Evolutionary conservation across 2,113 vertebrate genomes (phyloP).

Genomic region (Syngnathoides biaculeatus): DNA sequence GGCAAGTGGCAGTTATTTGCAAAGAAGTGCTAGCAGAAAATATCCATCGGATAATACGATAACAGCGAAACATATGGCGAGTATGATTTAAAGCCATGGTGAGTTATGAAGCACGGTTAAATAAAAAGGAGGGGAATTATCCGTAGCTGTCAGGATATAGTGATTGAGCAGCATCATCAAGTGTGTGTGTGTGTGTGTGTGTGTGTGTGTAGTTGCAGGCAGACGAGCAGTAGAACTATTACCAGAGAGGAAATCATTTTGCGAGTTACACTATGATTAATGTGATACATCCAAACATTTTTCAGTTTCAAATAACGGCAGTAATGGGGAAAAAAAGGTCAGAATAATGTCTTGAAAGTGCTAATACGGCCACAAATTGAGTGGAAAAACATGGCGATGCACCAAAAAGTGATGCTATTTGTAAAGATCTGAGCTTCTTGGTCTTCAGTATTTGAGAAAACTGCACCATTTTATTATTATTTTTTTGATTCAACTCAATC

Average conservation of each 20-base stretch:
- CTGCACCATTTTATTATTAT: too few relatives aligned
- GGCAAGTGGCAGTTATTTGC: slow-evolving; percentile 26
- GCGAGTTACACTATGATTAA: slow-evolving; percentile 40
- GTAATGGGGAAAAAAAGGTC: slow-evolving; percentile 10
- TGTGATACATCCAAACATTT: slow-evolving; percentile 22
- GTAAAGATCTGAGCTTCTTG: background rate
- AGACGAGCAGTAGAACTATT: slow-evolving; percentile 43
- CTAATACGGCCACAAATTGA: slow-evolving; percentile 32
- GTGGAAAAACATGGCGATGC: slow-evolving; percentile 12
- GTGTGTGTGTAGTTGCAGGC: slow-evolving; percentile 17
- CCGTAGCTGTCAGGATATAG: slow-evolving; percentile 51
- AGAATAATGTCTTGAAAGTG: slow-evolving; percentile 31
- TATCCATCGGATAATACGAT: slow-evolving; percentile 3
- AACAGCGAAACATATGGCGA: slow-evolving; percentile 20
- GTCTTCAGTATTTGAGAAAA: too few relatives aligned
- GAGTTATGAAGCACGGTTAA: slow-evolving; percentile 54
- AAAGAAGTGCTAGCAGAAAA: slow-evolving; percentile 11
- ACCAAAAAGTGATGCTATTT: background rate
- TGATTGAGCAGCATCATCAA: slow-evolving; percentile 52
- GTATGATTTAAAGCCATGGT: slow-evolving; percentile 34
- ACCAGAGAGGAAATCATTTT: slow-evolving; percentile 44
- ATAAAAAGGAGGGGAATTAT: slow-evolving; percentile 59
- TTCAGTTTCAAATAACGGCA: slow-evolving; percentile 24
- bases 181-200: slow-evolving; percentile 10
- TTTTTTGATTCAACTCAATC: too few relatives aligned